A percentile compares a stretch with the other conserved stretches of the same genome.
These are phyloP conservation scores for Drosophila oshimai DNA, from an alignment of 1,140 invertebrate species.

Conservation along the genomic window DNA sequence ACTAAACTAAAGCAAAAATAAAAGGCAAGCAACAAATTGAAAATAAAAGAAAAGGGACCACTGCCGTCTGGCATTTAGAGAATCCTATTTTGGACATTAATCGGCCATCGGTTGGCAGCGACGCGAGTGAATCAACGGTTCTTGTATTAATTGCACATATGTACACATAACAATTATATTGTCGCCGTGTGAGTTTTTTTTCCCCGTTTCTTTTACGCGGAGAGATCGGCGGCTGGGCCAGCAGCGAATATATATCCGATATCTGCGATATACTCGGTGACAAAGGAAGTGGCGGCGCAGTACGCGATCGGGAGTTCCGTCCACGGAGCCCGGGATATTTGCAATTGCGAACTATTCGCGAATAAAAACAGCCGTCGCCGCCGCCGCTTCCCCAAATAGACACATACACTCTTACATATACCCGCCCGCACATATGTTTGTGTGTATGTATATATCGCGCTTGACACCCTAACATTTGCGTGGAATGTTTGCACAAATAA, in stretches of 20 bases:
- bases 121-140: constrained; percentile 1
- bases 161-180: constrained; percentile 44
- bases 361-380: constrained; percentile 10
- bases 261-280: constrained; percentile 8
- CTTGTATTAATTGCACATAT: constrained; percentile 31
- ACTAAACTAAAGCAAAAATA: constrained; percentile 25
- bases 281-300: constrained; percentile 39
- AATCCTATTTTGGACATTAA: neutral
- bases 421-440: constrained; percentile 2
- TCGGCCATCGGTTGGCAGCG: neutral
- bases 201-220: constrained; percentile 18
- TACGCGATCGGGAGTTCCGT: constrained; percentile 4
- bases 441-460: constrained; percentile 18
- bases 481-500: constrained; percentile 29
- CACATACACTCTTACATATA: constrained; percentile 21
- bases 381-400: constrained; percentile 36
- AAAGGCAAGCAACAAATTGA: constrained; percentile 26
- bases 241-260: neutral
- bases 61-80: neutral
- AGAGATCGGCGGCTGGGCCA: constrained; percentile 28
- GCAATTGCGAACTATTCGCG: constrained; percentile 23
- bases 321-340: constrained; percentile 1
- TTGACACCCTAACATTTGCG: constrained; percentile 45
- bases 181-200: constrained; percentile 48
- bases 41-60: neutral